Evolutionary conservation across 1,140 invertebrate species (phyloP).

Genomic region (Zaprionus nigranus): DNA sequence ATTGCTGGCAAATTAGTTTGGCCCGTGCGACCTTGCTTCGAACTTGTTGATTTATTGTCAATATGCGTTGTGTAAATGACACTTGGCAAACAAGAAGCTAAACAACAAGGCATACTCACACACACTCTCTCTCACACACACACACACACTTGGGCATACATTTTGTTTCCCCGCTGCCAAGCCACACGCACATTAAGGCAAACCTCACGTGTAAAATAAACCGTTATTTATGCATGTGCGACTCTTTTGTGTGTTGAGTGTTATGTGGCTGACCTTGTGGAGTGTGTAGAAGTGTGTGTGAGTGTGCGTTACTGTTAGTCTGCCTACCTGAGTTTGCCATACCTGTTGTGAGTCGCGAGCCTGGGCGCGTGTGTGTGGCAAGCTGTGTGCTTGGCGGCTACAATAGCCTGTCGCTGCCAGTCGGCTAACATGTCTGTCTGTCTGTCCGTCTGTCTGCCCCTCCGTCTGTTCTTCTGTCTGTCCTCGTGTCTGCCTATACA

Average conservation of each 20-base stretch:
- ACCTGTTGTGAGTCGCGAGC: not conserved
- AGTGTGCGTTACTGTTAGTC: conserved; percentile 16
- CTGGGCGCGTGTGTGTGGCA: not conserved
- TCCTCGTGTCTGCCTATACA: not conserved
- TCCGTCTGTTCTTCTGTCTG: not conserved
- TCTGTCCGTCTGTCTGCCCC: not conserved
- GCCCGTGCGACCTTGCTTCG: not conserved
- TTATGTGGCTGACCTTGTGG: conserved; percentile 14
- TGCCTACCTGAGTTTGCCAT: conserved; percentile 17
- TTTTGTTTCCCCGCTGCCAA: not conserved
- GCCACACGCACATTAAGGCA: conserved; percentile 33
- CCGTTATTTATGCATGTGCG: conserved; percentile 72
- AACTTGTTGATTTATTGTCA: conserved; percentile 61
- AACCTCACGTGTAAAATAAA: conserved; percentile 69
- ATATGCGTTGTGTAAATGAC: conserved; percentile 60
- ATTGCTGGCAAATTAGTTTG: conserved; percentile 34
- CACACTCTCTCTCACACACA: conserved; percentile 14
- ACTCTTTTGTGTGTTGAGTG: conserved; percentile 37
- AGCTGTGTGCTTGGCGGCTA: conserved; percentile 16
- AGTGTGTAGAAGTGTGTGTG: not conserved
- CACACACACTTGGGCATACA: conserved; percentile 8
- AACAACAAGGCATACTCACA: not conserved
- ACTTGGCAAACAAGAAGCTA: conserved; percentile 47
- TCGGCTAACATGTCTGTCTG: conserved; percentile 22
- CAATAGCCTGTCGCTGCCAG: conserved; percentile 53